A percentile compares a stretch with the other conserved stretches of the same genome.
phyloP scores from a whole-genome alignment of 2,113 vertebrate genomes.

The Alosa alosa region DNA sequence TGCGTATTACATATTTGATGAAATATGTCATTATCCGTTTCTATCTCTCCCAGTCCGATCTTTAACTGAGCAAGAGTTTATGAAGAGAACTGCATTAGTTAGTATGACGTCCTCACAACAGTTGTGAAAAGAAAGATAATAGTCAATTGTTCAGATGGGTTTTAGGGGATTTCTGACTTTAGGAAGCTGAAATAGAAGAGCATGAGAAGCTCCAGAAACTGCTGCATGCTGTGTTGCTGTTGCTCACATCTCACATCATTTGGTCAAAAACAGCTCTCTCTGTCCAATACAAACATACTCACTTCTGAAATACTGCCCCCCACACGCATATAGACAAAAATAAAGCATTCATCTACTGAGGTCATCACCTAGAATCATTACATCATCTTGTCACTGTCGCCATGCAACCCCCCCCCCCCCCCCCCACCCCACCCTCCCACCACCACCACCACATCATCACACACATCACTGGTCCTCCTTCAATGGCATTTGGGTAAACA shows the following conservation, averaged over 20 bases:
- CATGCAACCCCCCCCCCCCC: neutral
- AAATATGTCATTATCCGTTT: neutral
- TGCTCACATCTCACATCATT: neutral
- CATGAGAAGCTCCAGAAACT: neutral
- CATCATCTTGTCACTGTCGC: slow-evolving; percentile 46
- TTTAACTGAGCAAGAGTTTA: neutral
- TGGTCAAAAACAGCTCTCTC: neutral
- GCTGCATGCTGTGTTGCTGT: neutral
- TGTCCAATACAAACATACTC: neutral
- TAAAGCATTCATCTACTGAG: slow-evolving; percentile 21
- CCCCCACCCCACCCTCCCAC: no score
- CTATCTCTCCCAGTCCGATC: neutral
- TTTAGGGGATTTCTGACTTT: neutral
- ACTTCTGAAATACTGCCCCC: neutral
- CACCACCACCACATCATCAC: slow-evolving; percentile 20
- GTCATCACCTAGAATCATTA: slow-evolving; percentile 51
- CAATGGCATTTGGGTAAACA: slow-evolving; percentile 69
- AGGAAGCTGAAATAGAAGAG: neutral
- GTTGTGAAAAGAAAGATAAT: neutral
- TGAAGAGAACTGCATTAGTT: neutral
- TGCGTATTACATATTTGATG: neutral
- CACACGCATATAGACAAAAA: neutral
- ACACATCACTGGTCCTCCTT: slow-evolving; percentile 26
- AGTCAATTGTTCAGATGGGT: neutral
- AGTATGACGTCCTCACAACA: neutral